Evolutionary conservation across 2,888 invertebrate species (phyloP).

Genomic region (Frankliniella fusca): DNA sequence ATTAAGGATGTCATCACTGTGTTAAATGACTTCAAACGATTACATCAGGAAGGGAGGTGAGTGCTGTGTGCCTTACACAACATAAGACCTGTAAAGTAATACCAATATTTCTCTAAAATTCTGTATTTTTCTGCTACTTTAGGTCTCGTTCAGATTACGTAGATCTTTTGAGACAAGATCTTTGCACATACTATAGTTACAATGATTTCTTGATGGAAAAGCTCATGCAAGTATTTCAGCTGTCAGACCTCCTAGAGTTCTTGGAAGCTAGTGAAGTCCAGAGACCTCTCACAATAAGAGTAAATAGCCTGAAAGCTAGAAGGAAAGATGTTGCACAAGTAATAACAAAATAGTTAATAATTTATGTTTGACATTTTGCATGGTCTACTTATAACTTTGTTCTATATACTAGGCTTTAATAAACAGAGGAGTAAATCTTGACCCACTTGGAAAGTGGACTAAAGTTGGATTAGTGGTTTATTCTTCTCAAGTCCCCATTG

Average conservation of each 20-base stretch:
- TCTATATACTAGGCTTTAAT: slow-evolving; percentile 65
- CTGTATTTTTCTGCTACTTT: slow-evolving; percentile 47
- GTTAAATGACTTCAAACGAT: slow-evolving; percentile 51
- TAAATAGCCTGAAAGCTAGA: slow-evolving; percentile 90
- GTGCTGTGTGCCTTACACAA: slow-evolving; percentile 25
- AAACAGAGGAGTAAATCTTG: slow-evolving; percentile 94
- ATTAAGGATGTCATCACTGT: slow-evolving; percentile 71
- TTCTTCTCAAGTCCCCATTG: slow-evolving; percentile 92
- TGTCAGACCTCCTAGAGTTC: slow-evolving; percentile 84
- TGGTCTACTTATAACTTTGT: slow-evolving; percentile 27
- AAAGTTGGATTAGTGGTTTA: slow-evolving; percentile 96
- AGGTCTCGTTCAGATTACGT: slow-evolving; percentile 78
- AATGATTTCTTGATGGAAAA: slow-evolving; percentile 93
- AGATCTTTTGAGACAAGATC: slow-evolving; percentile 71
- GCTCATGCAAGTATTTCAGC: slow-evolving; percentile 82
- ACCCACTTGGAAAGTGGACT: slow-evolving; percentile 98
- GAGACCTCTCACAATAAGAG: slow-evolving; percentile 90
- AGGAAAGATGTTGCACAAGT: slow-evolving; percentile 86
- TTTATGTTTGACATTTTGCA: slow-evolving; percentile 1
- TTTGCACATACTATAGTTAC: slow-evolving; percentile 93
- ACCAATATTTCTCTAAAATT: slow-evolving; percentile 55
- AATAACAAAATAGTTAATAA: slow-evolving; percentile 30
- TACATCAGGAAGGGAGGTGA: slow-evolving; percentile 57
- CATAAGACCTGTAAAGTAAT: slow-evolving; percentile 43
- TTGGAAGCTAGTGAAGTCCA: slow-evolving; percentile 94